A percentile compares a stretch with the other conserved stretches of the same genome.
These are phyloP conservation scores for Erebia ligea DNA, from an alignment of 2,888 invertebrate species.

Conservation along the genomic window DNA sequence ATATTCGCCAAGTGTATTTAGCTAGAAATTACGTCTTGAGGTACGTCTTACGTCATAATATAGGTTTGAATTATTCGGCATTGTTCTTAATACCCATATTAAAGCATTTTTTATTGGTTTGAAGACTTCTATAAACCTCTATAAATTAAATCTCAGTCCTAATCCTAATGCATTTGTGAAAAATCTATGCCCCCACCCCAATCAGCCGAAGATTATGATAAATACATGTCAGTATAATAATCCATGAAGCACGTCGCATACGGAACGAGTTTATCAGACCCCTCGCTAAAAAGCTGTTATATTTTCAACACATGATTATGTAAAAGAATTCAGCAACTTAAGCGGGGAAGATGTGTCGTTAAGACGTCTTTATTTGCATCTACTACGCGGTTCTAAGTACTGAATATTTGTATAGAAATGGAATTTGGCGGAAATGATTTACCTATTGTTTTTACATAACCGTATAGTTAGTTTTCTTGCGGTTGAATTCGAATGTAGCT, in stretches of 20 bases:
- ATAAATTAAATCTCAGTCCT: constrained; percentile 40
- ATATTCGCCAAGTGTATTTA: too few species aligned
- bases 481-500: background rate
- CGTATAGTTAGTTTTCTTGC: background rate
- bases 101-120: background rate
- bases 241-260: constrained; percentile 59
- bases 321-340: constrained; percentile 77
- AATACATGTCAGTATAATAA: constrained; percentile 70
- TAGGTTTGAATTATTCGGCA: too few species aligned
- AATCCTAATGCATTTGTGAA: constrained; percentile 34
- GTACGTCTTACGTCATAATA: too few species aligned
- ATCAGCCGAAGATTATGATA: constrained; percentile 70
- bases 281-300: constrained; percentile 77
- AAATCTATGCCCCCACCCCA: constrained; percentile 36
- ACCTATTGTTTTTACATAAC: background rate
- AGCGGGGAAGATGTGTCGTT: constrained; percentile 73
- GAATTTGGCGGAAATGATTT: constrained; percentile 27
- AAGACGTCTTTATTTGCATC: constrained; percentile 77
- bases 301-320: constrained; percentile 82
- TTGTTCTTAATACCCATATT: too few species aligned
- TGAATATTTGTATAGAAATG: constrained; percentile 36
- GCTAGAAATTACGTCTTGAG: too few species aligned
- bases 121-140: constrained; percentile 6
- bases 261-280: constrained; percentile 65
- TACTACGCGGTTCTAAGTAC: constrained; percentile 43